Evolutionary conservation across 2,113 vertebrate species (phyloP).

Genomic region (Oncorhynchus mykiss): DNA sequence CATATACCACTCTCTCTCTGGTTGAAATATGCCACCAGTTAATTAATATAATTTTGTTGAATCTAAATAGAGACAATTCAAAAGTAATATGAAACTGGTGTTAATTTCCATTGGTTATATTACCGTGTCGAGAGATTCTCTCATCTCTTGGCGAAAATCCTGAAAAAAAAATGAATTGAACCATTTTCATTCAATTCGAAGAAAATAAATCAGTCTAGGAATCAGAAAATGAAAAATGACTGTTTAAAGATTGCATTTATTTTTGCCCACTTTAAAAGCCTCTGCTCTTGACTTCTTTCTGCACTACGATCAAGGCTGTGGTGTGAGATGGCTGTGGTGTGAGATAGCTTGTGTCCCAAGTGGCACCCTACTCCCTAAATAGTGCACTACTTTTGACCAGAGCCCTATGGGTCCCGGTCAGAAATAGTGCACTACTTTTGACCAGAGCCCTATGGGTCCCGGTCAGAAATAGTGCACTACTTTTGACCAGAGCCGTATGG

Average conservation of each 20-base stretch:
- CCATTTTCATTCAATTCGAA: not conserved
- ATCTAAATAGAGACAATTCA: not conserved
- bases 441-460: too few relatives aligned
- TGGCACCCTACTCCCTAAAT: too few relatives aligned
- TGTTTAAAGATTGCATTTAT: not conserved
- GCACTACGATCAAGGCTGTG: not conserved
- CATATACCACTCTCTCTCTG: constrained; percentile 16
- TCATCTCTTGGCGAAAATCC: not conserved
- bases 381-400: too few relatives aligned
- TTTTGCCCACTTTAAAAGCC: constrained; percentile 2
- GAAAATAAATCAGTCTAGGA: not conserved
- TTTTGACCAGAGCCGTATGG: too few relatives aligned
- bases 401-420: too few relatives aligned
- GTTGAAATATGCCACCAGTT: too few relatives aligned
- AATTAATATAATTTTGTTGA: too few relatives aligned
- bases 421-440: too few relatives aligned
- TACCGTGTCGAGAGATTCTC: not conserved
- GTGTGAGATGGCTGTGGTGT: not conserved
- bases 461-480: too few relatives aligned
- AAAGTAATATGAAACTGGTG: not conserved
- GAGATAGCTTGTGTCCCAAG: not conserved
- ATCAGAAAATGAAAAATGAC: not conserved
- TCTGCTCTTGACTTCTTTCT: not conserved
- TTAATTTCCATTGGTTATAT: not conserved
- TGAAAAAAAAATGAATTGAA: not conserved